Evolutionary conservation across 2,797 vertebrate genomes (phyloP), one percentile per base, ranked within the genome.

Genomic region (Crenuchus spilurus): DNA sequence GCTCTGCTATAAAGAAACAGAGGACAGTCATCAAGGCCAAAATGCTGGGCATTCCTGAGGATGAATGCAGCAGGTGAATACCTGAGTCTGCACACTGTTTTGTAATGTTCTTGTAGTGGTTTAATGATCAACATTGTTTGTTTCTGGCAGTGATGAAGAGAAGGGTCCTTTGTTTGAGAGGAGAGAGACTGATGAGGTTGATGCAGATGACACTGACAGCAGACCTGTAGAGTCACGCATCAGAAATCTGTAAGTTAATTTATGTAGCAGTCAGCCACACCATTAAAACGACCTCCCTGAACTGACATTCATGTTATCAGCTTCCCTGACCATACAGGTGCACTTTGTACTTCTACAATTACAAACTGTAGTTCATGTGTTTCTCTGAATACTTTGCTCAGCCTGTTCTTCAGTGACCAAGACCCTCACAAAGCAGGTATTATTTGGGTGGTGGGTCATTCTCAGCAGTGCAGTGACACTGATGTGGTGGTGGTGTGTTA

Each of bases 11-110:
- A 79, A 94, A 88, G 78, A 95, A 93, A 71, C 95, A 91, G 87
- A 93, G 93, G 64, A 96, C 89, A 42, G 91, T 98, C 80, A 98
- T 99, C 76, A 95, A 97, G 74, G 94, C 96, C 31, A 99, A 99
- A 89, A 99, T 99, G 97, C 90, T 99, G 42, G 97, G 97, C 18
- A 96, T 93, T 0, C 75, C 78, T 0, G 94, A 92, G 66, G 94
- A 92, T 14, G 85, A 93, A 0, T 93, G 85, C 0, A 94, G 94
- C 93, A 97, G 95, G 97, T 97, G 60, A 85, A n/a, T 14, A 51
- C 16, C 41, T 46, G 2, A 66, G 39, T 31, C 8, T 22, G 22
- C 39, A 14, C 37, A 28, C 31, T 14, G 4, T 18, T 35, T 13
- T 37, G 2, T 33, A 18, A 2, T 55, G n/a, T 6, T 13, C 8